phyloP scores from a whole-genome alignment of 1,140 invertebrate species.

The Centruroides sculpturatus region DNA sequence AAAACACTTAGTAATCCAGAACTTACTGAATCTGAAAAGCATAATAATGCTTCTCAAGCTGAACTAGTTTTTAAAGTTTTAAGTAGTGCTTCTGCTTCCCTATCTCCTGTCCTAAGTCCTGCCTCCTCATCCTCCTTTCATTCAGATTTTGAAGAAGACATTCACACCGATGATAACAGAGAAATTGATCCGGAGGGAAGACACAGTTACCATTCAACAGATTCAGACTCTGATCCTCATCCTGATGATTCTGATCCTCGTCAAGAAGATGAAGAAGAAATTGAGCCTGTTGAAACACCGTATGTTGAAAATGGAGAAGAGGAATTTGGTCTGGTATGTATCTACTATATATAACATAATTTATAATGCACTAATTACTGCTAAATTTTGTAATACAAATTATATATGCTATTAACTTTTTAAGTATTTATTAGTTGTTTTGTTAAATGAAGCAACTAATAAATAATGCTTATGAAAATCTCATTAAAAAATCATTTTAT shows the following conservation, averaged over 20 bases:
- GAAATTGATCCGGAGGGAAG: slow-evolving; percentile 16
- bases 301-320: slow-evolving; percentile 48
- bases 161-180: slow-evolving; percentile 24
- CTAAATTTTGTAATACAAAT: no score
- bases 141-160: slow-evolving; percentile 29
- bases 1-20: no score
- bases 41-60: no score
- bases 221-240: slow-evolving; percentile 31
- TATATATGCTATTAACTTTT: no score
- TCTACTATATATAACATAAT: not conserved
- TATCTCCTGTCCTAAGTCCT: not conserved
- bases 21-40: no score
- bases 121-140: slow-evolving; percentile 13
- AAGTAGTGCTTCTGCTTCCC: no score
- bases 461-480: no score
- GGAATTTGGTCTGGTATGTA: slow-evolving; percentile 48
- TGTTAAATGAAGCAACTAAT: no score
- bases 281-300: slow-evolving; percentile 38
- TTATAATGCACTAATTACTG: no score
- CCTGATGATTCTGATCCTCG: slow-evolving; percentile 23
- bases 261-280: slow-evolving; percentile 23
- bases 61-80: no score
- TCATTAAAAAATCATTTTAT: no score
- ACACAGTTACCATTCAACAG: slow-evolving; percentile 14
- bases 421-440: no score